Conservation (phyloP, 1,140 invertebrate species). For the Meloidogyne hapla region DNA sequence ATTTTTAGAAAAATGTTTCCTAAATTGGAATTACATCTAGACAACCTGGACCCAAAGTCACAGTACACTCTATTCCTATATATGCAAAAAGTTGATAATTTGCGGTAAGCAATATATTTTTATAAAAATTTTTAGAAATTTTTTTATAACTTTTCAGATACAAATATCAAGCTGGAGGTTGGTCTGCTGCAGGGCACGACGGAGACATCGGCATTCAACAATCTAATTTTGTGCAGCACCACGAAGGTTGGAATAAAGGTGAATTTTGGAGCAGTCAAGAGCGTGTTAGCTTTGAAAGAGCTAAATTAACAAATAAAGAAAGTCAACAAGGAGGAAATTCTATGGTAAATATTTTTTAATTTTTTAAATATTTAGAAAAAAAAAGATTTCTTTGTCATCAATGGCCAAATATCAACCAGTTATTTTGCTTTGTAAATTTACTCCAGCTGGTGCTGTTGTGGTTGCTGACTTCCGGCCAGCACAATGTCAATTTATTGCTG, state of each 20-base stretch:
- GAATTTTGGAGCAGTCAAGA: constrained; percentile 37
- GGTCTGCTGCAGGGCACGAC: constrained; percentile 39
- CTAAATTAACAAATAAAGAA: constrained; percentile 40
- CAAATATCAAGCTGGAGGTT: constrained; percentile 38
- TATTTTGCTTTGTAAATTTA: constrained; percentile 13
- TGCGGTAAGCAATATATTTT: constrained; percentile 23
- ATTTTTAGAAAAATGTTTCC: constrained; percentile 48
- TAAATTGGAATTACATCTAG: constrained; percentile 35
- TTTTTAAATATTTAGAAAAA: constrained; percentile 26
- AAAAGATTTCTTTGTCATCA: constrained; percentile 33
- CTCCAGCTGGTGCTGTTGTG: not conserved
- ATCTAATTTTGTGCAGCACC: constrained; percentile 32
- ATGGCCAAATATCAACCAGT: constrained; percentile 48
- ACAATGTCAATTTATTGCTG: constrained; percentile 26
- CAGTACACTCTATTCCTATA: constrained; percentile 31
- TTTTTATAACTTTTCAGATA: constrained; percentile 34
- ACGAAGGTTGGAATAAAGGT: constrained; percentile 31
- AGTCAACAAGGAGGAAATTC: constrained; percentile 11
- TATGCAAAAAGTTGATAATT: constrained; percentile 35
- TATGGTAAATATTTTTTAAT: not conserved
- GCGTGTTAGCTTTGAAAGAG: constrained; percentile 33
- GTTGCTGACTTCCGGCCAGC: constrained; percentile 24
- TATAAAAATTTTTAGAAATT: constrained; percentile 4
- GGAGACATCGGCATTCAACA: constrained; percentile 7
- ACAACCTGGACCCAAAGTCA: constrained; percentile 34